These are phyloP conservation scores for Xylota segnis DNA, from an alignment of 2,888 invertebrate genomes.

Conservation along the genomic window DNA sequence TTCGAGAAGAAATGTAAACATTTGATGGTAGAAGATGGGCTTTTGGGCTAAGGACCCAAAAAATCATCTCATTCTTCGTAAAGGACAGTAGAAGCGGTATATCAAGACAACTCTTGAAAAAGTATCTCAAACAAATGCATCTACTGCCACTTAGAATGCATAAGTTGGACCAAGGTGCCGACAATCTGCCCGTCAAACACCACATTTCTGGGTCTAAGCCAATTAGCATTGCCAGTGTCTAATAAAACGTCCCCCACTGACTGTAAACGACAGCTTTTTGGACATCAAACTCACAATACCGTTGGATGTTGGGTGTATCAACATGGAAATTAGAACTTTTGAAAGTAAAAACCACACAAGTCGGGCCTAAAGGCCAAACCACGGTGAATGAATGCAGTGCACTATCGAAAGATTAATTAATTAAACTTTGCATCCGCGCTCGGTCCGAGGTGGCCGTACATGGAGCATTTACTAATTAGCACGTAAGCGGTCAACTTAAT, in stretches of 20 bases:
- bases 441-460: constrained; percentile 53
- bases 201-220: constrained; percentile 3
- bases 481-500: constrained; percentile 61
- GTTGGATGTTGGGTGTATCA: constrained; percentile 46
- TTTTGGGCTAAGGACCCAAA: no score
- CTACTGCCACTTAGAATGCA: neutral
- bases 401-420: constrained; percentile 48
- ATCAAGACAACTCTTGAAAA: neutral
- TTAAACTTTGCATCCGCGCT: constrained; percentile 49
- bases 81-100: no score
- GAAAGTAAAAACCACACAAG: constrained; percentile 56
- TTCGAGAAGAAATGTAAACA: neutral
- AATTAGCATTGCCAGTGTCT: constrained; percentile 44
- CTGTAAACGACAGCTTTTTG: constrained; percentile 7
- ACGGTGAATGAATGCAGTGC: constrained; percentile 24
- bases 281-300: constrained; percentile 49
- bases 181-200: constrained; percentile 5
- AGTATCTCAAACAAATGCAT: neutral
- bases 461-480: constrained; percentile 67
- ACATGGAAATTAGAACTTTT: constrained; percentile 16
- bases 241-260: constrained; percentile 17
- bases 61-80: no score
- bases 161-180: constrained; percentile 18
- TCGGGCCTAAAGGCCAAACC: constrained; percentile 10
- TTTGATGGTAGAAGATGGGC: neutral